Evolutionary conservation across 1,140 invertebrate genomes (phyloP), one percentile per base, ranked within the genome.

Genomic region (Aphis craccivora): DNA sequence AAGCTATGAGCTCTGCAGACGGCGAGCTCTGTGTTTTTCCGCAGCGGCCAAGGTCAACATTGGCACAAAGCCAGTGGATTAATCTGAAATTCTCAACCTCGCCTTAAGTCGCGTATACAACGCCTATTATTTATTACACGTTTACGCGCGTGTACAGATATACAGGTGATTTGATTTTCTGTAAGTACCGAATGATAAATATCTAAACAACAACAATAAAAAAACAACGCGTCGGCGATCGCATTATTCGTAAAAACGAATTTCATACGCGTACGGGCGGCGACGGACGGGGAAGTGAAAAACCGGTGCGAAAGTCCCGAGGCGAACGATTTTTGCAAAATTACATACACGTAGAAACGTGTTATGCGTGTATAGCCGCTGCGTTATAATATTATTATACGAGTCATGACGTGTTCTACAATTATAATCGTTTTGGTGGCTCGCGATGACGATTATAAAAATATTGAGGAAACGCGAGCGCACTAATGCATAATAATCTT

Each of bases 11-110:
- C 37, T 40, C 37, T 40, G 37, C 20, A n/a, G 76, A 22, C 76
- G 67, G n/a, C 55, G 67, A 81, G 67, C 35, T 20, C 81, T 7
- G 81, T 83, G 81, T 83, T 83, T 83, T 83, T 83, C 81, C 81
- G 37, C 81, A 7, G 37, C 22, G 20, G 81, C 81, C 81, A 76
- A 76, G 60, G 60, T n/a, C 60, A 20, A 76, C 60, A 14, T n/a
- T 76, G 60, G 60, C 60, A 76, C 60, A 18, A 76, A 76, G 60
- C 60, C 60, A 76, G 60, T 18, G 30, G 30, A n/a, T n/a, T 76
- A n/a, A 76, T n/a, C 60, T 76, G 4, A 5, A 14, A 30, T 30
- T 14, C 60, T 67, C 30, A n/a, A 76, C 60, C 60, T n/a, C 60
- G 60, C 0, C n/a, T 14, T 30, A n/a, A 30, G 11, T 11, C 9